Evolutionary conservation across 2,888 invertebrate genomes (phyloP).

Genomic region (Spodoptera picta): DNA sequence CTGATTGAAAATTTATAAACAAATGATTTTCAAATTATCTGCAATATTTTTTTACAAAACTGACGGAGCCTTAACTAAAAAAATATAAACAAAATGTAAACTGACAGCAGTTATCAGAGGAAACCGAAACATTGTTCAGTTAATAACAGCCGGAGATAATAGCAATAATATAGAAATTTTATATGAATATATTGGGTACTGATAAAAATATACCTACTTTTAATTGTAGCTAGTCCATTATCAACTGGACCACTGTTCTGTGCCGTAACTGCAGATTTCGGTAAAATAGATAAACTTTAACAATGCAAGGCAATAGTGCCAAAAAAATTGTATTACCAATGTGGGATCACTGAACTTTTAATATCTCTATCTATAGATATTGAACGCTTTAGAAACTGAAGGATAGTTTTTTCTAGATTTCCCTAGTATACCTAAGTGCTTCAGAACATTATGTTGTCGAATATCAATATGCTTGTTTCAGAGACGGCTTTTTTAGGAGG

Average conservation of each 20-base stretch:
- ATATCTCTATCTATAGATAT: too few relatives aligned
- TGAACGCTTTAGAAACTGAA: too few relatives aligned
- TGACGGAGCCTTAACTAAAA: slow-evolving; percentile 51
- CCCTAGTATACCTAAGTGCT: too few relatives aligned
- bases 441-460: too few relatives aligned
- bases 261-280: neutral
- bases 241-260: neutral
- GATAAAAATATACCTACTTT: slow-evolving; percentile 43
- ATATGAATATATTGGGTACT: slow-evolving; percentile 29
- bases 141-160: slow-evolving; percentile 56
- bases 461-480: too few relatives aligned
- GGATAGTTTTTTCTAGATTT: too few relatives aligned
- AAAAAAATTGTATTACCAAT: neutral
- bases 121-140: slow-evolving; percentile 60
- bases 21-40: too few relatives aligned
- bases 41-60: neutral
- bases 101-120: slow-evolving; percentile 73
- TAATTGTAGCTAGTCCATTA: neutral
- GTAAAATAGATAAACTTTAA: neutral
- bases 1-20: too few relatives aligned
- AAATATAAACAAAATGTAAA: slow-evolving; percentile 71
- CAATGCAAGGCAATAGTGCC: neutral
- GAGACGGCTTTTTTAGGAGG: too few relatives aligned
- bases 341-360: too few relatives aligned
- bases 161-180: slow-evolving; percentile 46